These are phyloP conservation scores for Phenganax subtilis DNA, from an alignment of 92 coral and sea anemone genomes.

Conservation along the genomic window DNA sequence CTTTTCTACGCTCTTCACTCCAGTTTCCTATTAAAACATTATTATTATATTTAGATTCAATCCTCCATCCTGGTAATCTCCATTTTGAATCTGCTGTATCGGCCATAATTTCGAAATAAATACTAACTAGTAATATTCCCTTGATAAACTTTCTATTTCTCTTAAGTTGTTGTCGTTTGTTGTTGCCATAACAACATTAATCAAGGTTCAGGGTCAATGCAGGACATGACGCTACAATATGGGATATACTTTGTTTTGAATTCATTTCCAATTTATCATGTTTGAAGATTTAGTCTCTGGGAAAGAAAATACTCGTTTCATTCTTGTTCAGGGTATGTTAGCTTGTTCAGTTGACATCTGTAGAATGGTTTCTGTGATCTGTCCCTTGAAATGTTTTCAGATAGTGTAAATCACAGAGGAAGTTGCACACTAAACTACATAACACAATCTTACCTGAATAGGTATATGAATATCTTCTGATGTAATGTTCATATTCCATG, in stretches of 20 bases:
- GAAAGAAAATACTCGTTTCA: constrained; percentile 65
- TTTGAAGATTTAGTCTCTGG: constrained; percentile 62
- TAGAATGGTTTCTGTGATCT: background rate
- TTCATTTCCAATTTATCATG: constrained; percentile 42
- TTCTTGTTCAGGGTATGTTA: constrained; percentile 69
- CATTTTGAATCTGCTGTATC: constrained; percentile 66
- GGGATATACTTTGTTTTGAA: background rate
- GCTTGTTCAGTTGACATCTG: background rate
- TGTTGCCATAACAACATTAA: constrained; percentile 1
- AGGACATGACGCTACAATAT: background rate
- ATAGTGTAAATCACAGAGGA: constrained; percentile 25
- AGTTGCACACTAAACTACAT: constrained; percentile 11
- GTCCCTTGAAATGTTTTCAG: background rate
- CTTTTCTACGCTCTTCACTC: constrained; percentile 90
- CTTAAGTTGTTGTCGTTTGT: background rate
- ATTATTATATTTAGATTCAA: constrained; percentile 71
- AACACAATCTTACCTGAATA: constrained; percentile 26
- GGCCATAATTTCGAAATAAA: constrained; percentile 45
- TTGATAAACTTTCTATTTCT: background rate
- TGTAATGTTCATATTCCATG: too few species aligned
- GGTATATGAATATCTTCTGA: background rate
- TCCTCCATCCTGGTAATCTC: constrained; percentile 93
- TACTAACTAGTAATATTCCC: background rate
- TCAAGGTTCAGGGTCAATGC: background rate
- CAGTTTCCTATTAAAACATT: constrained; percentile 93